Conservation (phyloP, 2,113 vertebrate species). For the Cottus gobio region DNA sequence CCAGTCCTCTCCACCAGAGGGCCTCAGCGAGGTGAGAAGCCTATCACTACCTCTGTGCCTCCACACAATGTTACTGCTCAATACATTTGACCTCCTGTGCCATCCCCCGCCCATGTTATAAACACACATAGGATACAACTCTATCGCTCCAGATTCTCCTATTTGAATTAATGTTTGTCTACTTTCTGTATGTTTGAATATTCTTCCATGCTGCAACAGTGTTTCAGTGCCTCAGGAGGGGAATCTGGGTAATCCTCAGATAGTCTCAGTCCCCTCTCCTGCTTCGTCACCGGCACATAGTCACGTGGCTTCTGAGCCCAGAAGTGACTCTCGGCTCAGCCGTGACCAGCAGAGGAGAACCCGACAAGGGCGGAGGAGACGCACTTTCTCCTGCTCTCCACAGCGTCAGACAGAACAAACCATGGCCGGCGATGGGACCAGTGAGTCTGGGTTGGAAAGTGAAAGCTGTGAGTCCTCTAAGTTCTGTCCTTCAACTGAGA, state of each 20-base stretch:
- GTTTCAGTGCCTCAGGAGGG: conserved; percentile 28
- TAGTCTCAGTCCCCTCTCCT: conserved; percentile 14
- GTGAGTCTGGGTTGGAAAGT: conserved; percentile 53
- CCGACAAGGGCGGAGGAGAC: neutral
- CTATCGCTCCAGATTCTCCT: neutral
- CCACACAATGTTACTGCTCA: conserved; percentile 5
- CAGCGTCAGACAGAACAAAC: conserved; percentile 29
- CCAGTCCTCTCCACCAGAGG: conserved; percentile 81
- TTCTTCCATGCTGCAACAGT: conserved; percentile 17
- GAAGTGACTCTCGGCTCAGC: neutral
- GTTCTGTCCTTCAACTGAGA: neutral
- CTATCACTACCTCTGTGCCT: neutral
- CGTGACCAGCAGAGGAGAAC: conserved; percentile 5
- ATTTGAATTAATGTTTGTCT: too few species aligned
- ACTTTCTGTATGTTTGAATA: neutral
- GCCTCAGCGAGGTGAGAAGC: conserved; percentile 76
- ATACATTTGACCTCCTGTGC: conserved; percentile 13
- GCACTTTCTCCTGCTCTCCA: conserved; percentile 63
- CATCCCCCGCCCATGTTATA: neutral
- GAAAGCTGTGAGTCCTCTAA: conserved; percentile 66
- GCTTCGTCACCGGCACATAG: neutral
- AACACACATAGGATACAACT: neutral
- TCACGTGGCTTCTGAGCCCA: neutral
- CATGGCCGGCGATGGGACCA: conserved; percentile 58
- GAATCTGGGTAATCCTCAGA: conserved; percentile 25